phyloP scores from a whole-genome alignment of 92 coral and sea anemone species.

The Parazoanthus darwini region DNA sequence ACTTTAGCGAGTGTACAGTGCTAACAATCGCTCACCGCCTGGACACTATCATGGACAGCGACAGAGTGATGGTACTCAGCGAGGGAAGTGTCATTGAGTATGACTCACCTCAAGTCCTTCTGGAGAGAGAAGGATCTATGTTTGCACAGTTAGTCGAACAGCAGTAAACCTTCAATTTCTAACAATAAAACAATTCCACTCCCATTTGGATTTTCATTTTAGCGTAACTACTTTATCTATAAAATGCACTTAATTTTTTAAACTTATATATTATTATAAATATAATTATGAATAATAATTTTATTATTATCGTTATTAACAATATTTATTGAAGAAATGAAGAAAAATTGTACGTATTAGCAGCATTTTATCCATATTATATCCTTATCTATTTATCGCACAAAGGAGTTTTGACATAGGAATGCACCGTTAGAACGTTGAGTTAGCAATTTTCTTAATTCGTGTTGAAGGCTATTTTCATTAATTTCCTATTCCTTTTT shows the following conservation, averaged over 20 bases:
- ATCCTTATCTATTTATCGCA: too few species aligned
- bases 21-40: slow-evolving; percentile 37
- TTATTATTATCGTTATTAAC: background rate
- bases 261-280: background rate
- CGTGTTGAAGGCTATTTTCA: too few species aligned
- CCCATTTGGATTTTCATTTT: background rate
- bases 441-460: too few species aligned
- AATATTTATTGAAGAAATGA: background rate
- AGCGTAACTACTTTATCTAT: background rate
- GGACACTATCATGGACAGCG: slow-evolving; percentile 41
- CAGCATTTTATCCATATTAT: too few species aligned
- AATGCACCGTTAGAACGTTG: too few species aligned
- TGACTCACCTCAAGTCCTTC: slow-evolving; percentile 26
- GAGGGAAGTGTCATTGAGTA: slow-evolving; percentile 24
- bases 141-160: slow-evolving; percentile 10
- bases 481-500: too few species aligned
- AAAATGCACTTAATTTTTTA: background rate
- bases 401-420: too few species aligned
- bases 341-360: too few species aligned
- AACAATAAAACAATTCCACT: background rate
- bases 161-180: background rate
- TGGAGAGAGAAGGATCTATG: background rate
- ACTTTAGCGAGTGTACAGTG: slow-evolving; percentile 29
- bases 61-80: slow-evolving; percentile 31
- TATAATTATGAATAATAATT: background rate